These are phyloP conservation scores for Heliconius nattereri DNA, from an alignment of 1,140 invertebrate species.

Conservation along the genomic window DNA sequence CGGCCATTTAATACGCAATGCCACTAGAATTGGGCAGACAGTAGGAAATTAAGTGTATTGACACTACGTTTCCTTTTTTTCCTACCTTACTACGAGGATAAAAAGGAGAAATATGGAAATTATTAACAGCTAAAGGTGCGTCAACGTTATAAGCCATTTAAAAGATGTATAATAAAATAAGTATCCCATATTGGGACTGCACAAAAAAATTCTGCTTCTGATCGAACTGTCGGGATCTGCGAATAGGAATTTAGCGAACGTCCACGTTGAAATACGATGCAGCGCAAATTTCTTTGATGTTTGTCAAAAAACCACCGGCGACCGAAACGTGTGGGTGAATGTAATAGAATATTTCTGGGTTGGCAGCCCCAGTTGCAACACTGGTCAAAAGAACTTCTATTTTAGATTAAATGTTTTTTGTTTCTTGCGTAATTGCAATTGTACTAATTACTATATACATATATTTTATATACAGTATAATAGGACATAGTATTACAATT, in stretches of 20 bases:
- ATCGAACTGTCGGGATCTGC: conserved; percentile 16
- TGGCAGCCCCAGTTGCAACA: too few species aligned
- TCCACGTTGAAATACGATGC: conserved; percentile 22
- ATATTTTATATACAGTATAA: too few species aligned
- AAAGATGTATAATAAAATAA: neutral
- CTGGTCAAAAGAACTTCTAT: conserved; percentile 1
- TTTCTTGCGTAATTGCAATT: neutral
- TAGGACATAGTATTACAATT: too few species aligned
- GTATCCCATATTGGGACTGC: neutral
- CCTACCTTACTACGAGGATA: too few species aligned
- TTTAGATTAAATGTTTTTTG: conserved; percentile 3
- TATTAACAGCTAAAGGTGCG: neutral
- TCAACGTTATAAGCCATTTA: neutral
- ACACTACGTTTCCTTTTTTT: too few species aligned
- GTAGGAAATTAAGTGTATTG: too few species aligned
- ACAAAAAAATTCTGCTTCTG: conserved; percentile 14
- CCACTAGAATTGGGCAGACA: too few species aligned
- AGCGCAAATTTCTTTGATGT: conserved; percentile 25
- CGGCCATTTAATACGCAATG: too few species aligned
- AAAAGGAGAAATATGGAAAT: neutral
- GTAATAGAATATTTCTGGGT: conserved; percentile 11
- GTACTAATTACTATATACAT: neutral
- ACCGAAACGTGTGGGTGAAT: conserved; percentile 5
- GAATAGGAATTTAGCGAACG: conserved; percentile 19
- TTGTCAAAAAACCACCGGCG: conserved; percentile 22